Conservation (phyloP, 2,888 invertebrate species). For the Melinopterus prodromus region DNA sequence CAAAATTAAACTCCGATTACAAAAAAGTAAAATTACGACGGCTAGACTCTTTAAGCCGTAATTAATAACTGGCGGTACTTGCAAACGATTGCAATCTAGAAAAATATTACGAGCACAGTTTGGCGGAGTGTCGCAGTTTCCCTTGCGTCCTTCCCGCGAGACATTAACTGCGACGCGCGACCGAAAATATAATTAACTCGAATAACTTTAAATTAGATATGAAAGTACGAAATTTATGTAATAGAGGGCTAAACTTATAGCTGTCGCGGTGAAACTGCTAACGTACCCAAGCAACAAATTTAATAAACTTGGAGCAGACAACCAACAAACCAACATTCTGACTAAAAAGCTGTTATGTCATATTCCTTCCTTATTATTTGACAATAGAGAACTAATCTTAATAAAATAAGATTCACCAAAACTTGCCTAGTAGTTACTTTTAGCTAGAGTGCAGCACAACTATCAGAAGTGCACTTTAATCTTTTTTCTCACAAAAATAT, state of each 20-base stretch:
- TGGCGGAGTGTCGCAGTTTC: neutral
- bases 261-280: neutral
- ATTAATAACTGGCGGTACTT: neutral
- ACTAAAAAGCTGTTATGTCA: neutral
- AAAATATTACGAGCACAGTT: neutral
- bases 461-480: too few relatives aligned
- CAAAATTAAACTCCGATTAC: neutral
- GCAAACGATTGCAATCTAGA: conserved; percentile 4
- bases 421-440: too few relatives aligned
- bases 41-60: neutral
- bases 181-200: neutral
- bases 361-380: too few relatives aligned
- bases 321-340: neutral
- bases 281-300: neutral
- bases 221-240: neutral
- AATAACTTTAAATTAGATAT: conserved; percentile 4
- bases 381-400: too few relatives aligned
- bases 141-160: neutral
- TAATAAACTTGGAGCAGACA: neutral
- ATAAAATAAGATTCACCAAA: too few relatives aligned
- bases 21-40: neutral
- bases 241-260: neutral
- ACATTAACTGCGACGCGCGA: neutral
- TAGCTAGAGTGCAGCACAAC: too few relatives aligned
- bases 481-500: too few relatives aligned